Evolutionary conservation across 2,113 vertebrate genomes (phyloP), one percentile per base, ranked within the genome.

Genomic region (Petaurus breviceps): DNA sequence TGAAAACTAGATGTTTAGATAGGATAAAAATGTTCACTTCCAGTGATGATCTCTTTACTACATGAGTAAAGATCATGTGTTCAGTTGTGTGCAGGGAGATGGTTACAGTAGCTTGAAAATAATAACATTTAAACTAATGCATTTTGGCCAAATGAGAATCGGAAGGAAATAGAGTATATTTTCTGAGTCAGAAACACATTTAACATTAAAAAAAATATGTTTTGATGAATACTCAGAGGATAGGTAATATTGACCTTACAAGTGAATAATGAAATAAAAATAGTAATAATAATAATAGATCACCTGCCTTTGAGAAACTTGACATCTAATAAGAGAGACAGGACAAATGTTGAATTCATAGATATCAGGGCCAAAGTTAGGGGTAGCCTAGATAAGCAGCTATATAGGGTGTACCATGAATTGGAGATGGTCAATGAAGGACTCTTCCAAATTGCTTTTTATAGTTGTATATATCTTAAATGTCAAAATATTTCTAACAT

Each of bases 281-380:
- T 51, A 51, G 51, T 51, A 12, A 51, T 49, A 51, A 51, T 51
- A 51, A 52, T 52, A 52, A 84, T 43, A 84, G n/a, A 84, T 8
- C 43, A 55, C 51, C 8, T 47, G 61, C 51, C 55, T 49, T 43
- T 10, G 92, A 91, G 68, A 43, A 53, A 4, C 77, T 77, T 93
- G 0, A 2, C 91, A 90, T 43, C 91, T 90, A 90, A 89, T 94
- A 92, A 46, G 52, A 22, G 43, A 92, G 91, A 93, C 53, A 95
- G 92, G n/a, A 68, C 14, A 93, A 89, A 51, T 0, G 51, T 93
- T 94, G 77, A 92, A 90, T 92, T 11, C 57, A 51, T 3, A 92
- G 2, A 51, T 96, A 43, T 43, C 6, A 84, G n/a, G 19, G 19
- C 1, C 37, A 84, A 43, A 2, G 26, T n/a, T 43, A 84, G 16